Evolutionary conservation across 2,113 vertebrate genomes (phyloP), one percentile per base, ranked within the genome.

Genomic region (Cromileptes altivelis): DNA sequence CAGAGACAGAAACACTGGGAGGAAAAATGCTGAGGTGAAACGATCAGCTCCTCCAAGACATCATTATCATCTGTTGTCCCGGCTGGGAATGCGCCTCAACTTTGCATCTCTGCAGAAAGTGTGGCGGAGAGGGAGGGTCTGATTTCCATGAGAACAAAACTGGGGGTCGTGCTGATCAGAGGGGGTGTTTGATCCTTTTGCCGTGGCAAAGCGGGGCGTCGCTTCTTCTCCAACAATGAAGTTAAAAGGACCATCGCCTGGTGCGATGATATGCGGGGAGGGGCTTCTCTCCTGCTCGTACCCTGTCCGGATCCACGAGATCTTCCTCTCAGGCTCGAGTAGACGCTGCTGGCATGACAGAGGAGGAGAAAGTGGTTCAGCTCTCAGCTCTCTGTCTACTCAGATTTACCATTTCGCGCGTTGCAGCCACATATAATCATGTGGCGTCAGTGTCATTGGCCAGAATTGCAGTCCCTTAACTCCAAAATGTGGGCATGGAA

Each of bases 111-210:
- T 61, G 88, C 89, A 73, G 75, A 88, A 88, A 89, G 92, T 91
- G 93, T 79, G 78, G 65, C 79, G 63, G 65, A 84, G 80, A 84
- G 84, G 89, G 87, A 70, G 89, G 85, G 71, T 79, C 82, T 76
- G 76, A 92, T 94, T 93, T 94, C 86, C 91, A 95, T 93, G 87
- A 91, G 91, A 93, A 94, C 91, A 91, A 47, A 74, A 42, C 19
- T 57, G 84, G 80, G 82, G 87, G 87, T 91, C 71, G 87, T 12
- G 70, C 74, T 12, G 86, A 81, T 73, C 80, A 37, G 23, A 65
- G 81, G 80, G 69, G 70, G 40, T 75, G 88, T 94, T 94, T 94
- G 89, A 94, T 94, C 87, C 84, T 75, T 45, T 56, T n/a, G 81
- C 87, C 17, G 81, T 64, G 65, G 78, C 27, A n/a, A 80, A 83